phyloP scores from a whole-genome alignment of 2,888 invertebrate species.

The Ennomos quercinarius region DNA sequence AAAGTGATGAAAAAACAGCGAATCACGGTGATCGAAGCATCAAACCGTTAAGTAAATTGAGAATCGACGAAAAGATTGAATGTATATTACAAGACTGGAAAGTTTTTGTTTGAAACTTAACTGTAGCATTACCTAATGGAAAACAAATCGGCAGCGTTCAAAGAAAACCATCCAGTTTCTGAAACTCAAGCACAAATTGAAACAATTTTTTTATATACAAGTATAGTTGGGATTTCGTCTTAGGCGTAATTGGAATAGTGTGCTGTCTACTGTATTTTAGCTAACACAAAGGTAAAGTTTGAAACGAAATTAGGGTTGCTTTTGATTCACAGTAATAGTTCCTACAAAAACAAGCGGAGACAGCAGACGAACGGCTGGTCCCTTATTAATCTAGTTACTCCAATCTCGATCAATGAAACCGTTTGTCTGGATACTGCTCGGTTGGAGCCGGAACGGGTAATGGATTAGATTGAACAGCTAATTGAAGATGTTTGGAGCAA shows the following conservation, averaged over 20 bases:
- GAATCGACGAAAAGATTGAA: constrained; percentile 16
- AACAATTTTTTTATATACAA: too few species aligned
- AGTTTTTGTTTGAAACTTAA: constrained; percentile 4
- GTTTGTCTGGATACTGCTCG: constrained; percentile 5
- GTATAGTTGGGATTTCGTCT: too few species aligned
- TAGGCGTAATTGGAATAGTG: too few species aligned
- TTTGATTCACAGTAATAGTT: background rate
- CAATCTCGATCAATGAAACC: constrained; percentile 14
- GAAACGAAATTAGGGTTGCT: too few species aligned
- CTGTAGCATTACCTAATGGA: constrained; percentile 7
- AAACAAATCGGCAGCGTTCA: constrained; percentile 1
- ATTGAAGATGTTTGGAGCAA: background rate
- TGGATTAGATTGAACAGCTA: constrained; percentile 6
- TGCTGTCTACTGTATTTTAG: too few species aligned
- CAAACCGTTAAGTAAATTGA: constrained; percentile 24
- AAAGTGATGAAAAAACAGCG: constrained; percentile 14
- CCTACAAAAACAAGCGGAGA: background rate
- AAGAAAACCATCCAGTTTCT: too few species aligned
- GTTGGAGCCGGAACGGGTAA: constrained; percentile 2
- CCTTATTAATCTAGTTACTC: constrained; percentile 1
- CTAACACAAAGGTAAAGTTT: too few species aligned
- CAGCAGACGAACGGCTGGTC: background rate
- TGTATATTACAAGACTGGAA: background rate
- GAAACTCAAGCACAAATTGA: too few species aligned
- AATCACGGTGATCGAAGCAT: constrained; percentile 14